Evolutionary conservation across 2,113 vertebrate genomes (phyloP).

Genomic region (Thymallus thymallus): DNA sequence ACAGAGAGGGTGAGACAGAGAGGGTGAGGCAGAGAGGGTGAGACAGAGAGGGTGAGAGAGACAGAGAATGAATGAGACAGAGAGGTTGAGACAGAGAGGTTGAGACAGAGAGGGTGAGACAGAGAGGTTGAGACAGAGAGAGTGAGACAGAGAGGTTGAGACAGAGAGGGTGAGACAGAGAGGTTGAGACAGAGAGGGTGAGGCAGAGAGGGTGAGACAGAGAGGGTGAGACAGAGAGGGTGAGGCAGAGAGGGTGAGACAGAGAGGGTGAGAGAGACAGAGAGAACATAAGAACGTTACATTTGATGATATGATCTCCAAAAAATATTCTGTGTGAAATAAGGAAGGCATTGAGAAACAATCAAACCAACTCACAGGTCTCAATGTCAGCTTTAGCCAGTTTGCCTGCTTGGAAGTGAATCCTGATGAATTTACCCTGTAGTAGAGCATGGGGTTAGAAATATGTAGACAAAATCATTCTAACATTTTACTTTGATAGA

Average conservation of each 20-base stretch:
- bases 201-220: neutral
- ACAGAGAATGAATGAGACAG: neutral
- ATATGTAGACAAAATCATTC: too few relatives aligned
- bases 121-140: neutral
- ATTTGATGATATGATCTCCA: too few relatives aligned
- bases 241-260: neutral
- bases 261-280: too few relatives aligned
- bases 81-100: neutral
- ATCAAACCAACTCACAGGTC: too few relatives aligned
- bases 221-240: neutral
- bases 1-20: neutral
- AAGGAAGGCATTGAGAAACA: too few relatives aligned
- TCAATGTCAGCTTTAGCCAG: too few relatives aligned
- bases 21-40: too few relatives aligned
- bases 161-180: neutral
- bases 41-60: neutral
- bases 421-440: constrained; percentile 67
- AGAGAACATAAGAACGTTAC: too few relatives aligned
- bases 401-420: constrained; percentile 74
- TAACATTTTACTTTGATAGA: too few relatives aligned
- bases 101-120: neutral
- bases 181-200: neutral
- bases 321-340: too few relatives aligned
- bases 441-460: neutral
- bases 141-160: neutral